Evolutionary conservation across 2,888 invertebrate species (phyloP), one percentile per base, ranked within the genome.

Genomic region (Adela reaumurella): DNA sequence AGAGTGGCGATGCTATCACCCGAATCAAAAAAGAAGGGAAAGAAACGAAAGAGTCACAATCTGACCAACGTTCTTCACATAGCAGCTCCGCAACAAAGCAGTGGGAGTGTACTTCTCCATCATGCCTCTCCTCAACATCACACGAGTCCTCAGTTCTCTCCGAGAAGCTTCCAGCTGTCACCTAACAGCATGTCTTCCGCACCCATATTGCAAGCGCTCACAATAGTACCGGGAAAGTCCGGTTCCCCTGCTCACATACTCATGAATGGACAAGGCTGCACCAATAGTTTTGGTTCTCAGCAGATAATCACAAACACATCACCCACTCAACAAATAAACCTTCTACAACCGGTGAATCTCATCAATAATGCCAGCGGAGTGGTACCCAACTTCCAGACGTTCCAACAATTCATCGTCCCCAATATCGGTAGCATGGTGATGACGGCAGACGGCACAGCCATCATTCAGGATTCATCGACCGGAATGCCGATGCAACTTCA

Each of bases 321-420:
- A 17, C 76, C 76, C 28, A 73, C 80, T 18, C 83, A 82, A 55
- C 81, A 90, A 62, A 89, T 88, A 28, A 88, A 91, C 65, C 72
- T 92, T 43, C 68, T 89, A 2, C 92, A 92, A 63, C 92, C 92
- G 0, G 89, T 92, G 28, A 92, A 92, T 71, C 71, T 92, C 53
- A 82, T 91, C 51, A 90, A 90, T 49, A 84, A 86, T 46, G 74
- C 85, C 0, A 82, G 85, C 29, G 83, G 85, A 3, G 84, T 88
- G 51, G 85, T 89, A 55, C 86, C 88, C 46, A 89, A 89, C 62
- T 88, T 89, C 62, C 89, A 89, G 0, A 85, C 88, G 0, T 88
- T 89, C 57, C 92, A 92, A 62, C 92, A 92, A 61, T 87, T 92
- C 58, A 86, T 92, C 48, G 87, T 92, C 49, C 92, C 92, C 11